Conservation (phyloP, 2,888 invertebrate genomes). For the Cotesia congregata region DNA sequence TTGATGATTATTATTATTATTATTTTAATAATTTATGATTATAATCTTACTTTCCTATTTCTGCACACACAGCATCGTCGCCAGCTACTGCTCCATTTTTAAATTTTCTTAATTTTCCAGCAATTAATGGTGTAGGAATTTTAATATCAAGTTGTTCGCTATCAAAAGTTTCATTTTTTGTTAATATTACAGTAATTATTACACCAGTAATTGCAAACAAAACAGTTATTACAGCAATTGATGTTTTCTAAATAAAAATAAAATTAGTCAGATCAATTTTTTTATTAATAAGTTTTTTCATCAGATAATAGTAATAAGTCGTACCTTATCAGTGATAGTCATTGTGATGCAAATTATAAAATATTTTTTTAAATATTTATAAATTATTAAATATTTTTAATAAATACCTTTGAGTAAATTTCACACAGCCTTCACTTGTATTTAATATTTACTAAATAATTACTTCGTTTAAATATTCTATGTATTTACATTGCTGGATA, state of each 20-base stretch:
- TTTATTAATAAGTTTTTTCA: no score
- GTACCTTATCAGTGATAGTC: neutral
- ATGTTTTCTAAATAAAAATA: neutral
- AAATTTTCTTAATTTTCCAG: conserved; percentile 79
- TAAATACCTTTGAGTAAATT: neutral
- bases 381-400: no score
- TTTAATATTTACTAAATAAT: neutral
- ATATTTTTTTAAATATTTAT: neutral
- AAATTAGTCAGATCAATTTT: neutral
- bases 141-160: conserved; percentile 75
- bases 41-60: conserved; percentile 80
- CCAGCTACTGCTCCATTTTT: conserved; percentile 82
- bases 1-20: neutral
- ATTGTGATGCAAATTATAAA: neutral
- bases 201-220: neutral
- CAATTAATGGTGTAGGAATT: conserved; percentile 76
- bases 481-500: neutral
- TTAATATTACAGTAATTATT: neutral
- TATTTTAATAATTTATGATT: neutral
- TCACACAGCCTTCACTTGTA: neutral
- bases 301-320: neutral
- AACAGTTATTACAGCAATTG: neutral
- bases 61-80: conserved; percentile 82
- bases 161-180: conserved; percentile 40
- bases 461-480: neutral